Evolutionary conservation across 1,140 invertebrate genomes (phyloP).

Genomic region (Drosophila arawakana): DNA sequence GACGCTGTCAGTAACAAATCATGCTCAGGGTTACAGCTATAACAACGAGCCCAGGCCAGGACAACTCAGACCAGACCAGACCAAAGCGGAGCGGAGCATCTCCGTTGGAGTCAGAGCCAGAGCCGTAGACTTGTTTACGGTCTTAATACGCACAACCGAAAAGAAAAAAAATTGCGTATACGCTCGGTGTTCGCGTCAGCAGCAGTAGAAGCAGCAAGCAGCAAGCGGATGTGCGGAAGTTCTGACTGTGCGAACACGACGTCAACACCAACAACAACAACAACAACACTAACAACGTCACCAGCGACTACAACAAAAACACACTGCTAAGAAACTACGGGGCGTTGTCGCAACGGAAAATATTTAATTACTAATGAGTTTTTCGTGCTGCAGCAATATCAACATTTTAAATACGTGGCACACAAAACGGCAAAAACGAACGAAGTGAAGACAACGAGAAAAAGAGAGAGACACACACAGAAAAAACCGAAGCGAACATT

Average conservation of each 20-base stretch:
- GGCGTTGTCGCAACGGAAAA: conserved; percentile 73
- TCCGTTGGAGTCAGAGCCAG: conserved; percentile 59
- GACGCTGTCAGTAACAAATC: conserved; percentile 82
- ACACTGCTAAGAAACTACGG: conserved; percentile 68
- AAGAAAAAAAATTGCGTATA: conserved; percentile 73
- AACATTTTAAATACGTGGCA: conserved; percentile 63
- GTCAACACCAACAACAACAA: conserved; percentile 38
- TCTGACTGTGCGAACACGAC: conserved; percentile 73
- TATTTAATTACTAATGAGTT: conserved; percentile 82
- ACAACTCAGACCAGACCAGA: conserved; percentile 4
- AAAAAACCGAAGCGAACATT: conserved; percentile 24
- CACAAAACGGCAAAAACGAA: conserved; percentile 1
- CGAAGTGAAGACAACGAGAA: neutral
- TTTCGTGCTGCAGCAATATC: conserved; percentile 66
- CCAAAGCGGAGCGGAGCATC: conserved; percentile 15
- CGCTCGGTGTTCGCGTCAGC: conserved; percentile 48
- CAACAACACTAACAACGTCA: conserved; percentile 19
- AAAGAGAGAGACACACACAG: no score
- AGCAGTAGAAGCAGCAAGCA: conserved; percentile 32
- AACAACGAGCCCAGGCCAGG: conserved; percentile 25
- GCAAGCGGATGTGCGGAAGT: conserved; percentile 70
- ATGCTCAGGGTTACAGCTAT: conserved; percentile 72
- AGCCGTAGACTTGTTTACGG: conserved; percentile 75
- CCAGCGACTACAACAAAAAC: conserved; percentile 5
- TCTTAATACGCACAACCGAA: conserved; percentile 66